A percentile compares a stretch with the other conserved stretches of the same genome.
These are phyloP conservation scores for Apodemia duryi DNA, from an alignment of 2,888 invertebrate species.

Conservation along the genomic window DNA sequence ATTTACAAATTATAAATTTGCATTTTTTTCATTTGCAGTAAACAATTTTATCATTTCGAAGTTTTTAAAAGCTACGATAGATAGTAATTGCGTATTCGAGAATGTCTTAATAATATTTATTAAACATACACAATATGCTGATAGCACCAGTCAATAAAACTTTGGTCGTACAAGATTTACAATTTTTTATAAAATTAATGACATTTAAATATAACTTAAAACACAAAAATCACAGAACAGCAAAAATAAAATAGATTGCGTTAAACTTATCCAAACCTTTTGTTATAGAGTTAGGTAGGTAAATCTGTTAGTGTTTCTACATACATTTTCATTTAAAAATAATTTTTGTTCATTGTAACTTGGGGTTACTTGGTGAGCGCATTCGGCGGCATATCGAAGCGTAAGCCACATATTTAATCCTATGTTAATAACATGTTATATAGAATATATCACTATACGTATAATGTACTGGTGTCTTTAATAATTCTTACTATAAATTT, in stretches of 20 bases:
- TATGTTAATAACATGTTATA: slow-evolving; percentile 1
- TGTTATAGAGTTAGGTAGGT: too few relatives aligned
- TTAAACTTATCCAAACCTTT: too few relatives aligned
- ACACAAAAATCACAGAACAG: background rate
- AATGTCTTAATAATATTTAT: background rate
- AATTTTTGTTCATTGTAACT: too few relatives aligned
- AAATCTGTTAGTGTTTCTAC: too few relatives aligned
- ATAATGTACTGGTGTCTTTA: background rate
- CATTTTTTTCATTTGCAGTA: too few relatives aligned
- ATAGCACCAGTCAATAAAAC: background rate
- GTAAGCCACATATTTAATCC: background rate
- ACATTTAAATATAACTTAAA: background rate
- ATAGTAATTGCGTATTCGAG: too few relatives aligned
- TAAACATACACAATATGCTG: background rate
- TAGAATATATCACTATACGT: background rate
- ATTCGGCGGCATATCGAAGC: background rate
- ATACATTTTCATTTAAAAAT: too few relatives aligned
- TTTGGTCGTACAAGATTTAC: background rate
- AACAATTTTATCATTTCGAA: too few relatives aligned
- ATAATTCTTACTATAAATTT: too few relatives aligned
- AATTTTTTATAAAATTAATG: background rate
- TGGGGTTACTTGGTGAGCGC: too few relatives aligned
- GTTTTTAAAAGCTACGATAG: too few relatives aligned
- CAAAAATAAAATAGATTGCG: background rate
- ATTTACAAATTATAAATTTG: too few relatives aligned